phyloP scores from a whole-genome alignment of 64 coral and sea anemone species.

The Montipora efflorescens region DNA sequence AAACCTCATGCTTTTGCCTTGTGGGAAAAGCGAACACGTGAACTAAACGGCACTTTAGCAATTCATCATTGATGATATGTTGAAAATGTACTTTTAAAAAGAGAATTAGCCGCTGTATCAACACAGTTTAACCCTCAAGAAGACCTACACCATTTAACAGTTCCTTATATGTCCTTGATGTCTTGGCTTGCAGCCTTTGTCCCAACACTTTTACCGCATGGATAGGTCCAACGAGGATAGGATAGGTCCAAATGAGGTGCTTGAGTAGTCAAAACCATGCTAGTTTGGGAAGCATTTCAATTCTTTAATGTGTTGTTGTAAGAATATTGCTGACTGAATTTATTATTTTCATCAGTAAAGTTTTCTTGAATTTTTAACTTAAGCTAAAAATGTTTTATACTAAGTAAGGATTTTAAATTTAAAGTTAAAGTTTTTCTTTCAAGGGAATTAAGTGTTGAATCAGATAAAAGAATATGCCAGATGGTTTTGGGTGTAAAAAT shows the following conservation, averaged over 20 bases:
- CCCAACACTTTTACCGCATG: no score
- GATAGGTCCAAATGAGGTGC: background rate
- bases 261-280: constrained; percentile 7
- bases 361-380: constrained; percentile 1
- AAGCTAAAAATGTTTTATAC: background rate
- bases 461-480: background rate
- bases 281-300: background rate
- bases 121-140: no score
- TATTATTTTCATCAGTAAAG: background rate
- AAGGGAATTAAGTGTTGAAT: background rate
- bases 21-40: no score
- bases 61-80: no score
- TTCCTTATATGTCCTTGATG: no score
- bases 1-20: no score
- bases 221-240: no score
- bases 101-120: no score
- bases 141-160: no score
- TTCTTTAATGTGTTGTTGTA: constrained; percentile 13
- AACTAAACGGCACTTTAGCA: no score
- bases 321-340: background rate
- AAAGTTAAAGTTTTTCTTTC: background rate
- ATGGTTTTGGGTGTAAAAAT: constrained; percentile 18
- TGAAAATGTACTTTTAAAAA: no score
- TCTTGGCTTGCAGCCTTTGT: no score
- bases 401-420: background rate